A percentile compares a stretch with the other conserved stretches of the same genome.
Evolutionary conservation across 2,797 vertebrate genomes (phyloP).

Genomic region (Rhyacichthys aspro): DNA sequence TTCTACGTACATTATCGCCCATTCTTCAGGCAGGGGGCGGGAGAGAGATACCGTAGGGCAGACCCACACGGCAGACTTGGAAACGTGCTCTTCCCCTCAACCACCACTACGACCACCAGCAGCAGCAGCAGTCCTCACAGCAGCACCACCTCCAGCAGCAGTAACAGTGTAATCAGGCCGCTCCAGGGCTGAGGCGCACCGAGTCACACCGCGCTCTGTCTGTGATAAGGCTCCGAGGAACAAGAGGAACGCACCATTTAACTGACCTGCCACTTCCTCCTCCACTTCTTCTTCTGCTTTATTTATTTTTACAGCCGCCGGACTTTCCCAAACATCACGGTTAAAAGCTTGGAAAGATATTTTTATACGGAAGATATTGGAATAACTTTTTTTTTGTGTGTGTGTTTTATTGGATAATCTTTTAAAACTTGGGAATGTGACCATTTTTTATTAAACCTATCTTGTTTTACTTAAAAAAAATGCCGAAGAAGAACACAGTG

Average conservation of each 20-base stretch:
- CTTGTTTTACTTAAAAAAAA: not conserved
- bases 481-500: conserved; percentile 3
- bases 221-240: conserved; percentile 80
- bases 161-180: conserved; percentile 75
- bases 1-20: conserved; percentile 42
- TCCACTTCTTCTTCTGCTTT: conserved; percentile 10
- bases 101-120: conserved; percentile 23
- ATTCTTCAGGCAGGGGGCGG: conserved; percentile 72
- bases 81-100: conserved; percentile 43
- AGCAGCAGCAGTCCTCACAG: not conserved
- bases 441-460: not conserved
- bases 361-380: conserved; percentile 20
- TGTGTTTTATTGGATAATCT: conserved; percentile 27
- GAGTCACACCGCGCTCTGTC: conserved; percentile 55
- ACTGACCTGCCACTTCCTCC: conserved; percentile 32
- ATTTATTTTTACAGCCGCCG: conserved; percentile 12
- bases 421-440: not conserved
- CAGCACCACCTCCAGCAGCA: not conserved
- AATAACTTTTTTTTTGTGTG: conserved; percentile 26
- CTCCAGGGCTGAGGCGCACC: conserved; percentile 74
- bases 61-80: conserved; percentile 30
- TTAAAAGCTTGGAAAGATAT: conserved; percentile 26
- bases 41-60: conserved; percentile 49
- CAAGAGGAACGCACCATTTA: conserved; percentile 45
- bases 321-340: conserved; percentile 41